Evolutionary conservation across 2,113 vertebrate genomes (phyloP).

Genomic region (Microtus montanus): DNA sequence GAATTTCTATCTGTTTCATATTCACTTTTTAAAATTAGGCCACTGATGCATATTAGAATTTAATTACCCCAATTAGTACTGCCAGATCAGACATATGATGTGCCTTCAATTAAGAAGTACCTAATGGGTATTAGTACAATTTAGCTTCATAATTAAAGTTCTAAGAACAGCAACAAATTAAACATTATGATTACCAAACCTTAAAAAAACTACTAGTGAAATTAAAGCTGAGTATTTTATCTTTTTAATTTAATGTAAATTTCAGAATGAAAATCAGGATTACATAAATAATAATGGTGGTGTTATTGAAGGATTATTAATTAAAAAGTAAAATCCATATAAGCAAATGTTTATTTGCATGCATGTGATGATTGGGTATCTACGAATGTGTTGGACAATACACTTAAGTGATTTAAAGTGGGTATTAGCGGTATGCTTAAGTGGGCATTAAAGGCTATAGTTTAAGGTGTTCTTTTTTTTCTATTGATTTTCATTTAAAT

Average conservation of each 20-base stretch:
- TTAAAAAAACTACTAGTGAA: constrained; percentile 78
- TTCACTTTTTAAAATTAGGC: constrained; percentile 81
- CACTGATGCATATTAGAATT: constrained; percentile 87
- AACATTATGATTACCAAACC: constrained; percentile 87
- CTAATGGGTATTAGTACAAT: constrained; percentile 88
- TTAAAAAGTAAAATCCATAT: constrained; percentile 6
- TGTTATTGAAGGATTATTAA: constrained; percentile 38
- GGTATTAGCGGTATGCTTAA: neutral
- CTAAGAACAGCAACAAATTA: constrained; percentile 85
- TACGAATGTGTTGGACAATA: neutral
- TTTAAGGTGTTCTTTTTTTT: neutral
- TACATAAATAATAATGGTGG: constrained; percentile 41
- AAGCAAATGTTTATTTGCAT: neutral
- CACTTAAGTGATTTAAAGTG: neutral
- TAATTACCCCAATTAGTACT: constrained; percentile 88
- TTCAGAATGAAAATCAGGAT: constrained; percentile 65
- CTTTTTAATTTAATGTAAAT: constrained; percentile 66
- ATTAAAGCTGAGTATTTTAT: constrained; percentile 76
- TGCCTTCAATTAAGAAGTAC: constrained; percentile 86
- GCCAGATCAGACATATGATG: constrained; percentile 87
- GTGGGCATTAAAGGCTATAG: neutral
- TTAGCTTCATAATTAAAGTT: constrained; percentile 88
- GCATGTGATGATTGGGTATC: neutral
- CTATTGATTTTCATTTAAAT: neutral
- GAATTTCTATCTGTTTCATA: constrained; percentile 77